Base-by-base conservation (phyloP, 2,888 invertebrate genomes). In the Maniola hyperantus region DNA sequence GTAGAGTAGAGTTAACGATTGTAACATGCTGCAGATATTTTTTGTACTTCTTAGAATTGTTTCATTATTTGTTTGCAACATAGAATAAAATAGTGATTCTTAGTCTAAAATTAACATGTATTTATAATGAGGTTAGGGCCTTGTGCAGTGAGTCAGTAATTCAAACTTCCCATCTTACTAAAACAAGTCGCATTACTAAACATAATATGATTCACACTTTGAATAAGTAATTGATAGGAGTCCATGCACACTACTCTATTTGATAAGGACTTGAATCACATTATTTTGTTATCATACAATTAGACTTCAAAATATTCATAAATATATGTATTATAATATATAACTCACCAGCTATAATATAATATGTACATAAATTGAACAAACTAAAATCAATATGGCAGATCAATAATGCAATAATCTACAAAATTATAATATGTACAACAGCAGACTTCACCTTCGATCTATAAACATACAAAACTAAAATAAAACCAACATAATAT, bases 401-500 rank as follows among this genome's bases (percentile, higher is more conserved):
- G 71, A 77, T 71, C 73, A 72, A 68, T 70, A 72, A 62, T 73
- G 74, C 73, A 75, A 69, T 66, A 68, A 71, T 64, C 70, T 72
- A 77, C 72, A 72, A 74, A 71, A 69, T 26, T 26, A 26, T 74
- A 68, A 62, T 65, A 72, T 73, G 72, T 73, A 75, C 71, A 76
- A 74, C 70, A 76, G 73, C 79, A 74, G 74, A 81, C 67, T 71
- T 66, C 63, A 71, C 53, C 68, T 72, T 71, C 64, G 69, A 71
- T 73, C 73, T 76, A 83, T 78, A 85, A 85, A 82, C 84, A 83
- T 85, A 88, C 84, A 85, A 83, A 81, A 81, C 86, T 88, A 88
- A 88, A 90, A 87, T 85, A 88, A 88, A 84, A 87, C 84, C 79
- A 86, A 86, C 85, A 83, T 84, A 76, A 83, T 84, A 76, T 77